These are phyloP conservation scores for Thalassarche chlororhynchos DNA, from an alignment of 2,113 vertebrate species.

Conservation along the genomic window DNA sequence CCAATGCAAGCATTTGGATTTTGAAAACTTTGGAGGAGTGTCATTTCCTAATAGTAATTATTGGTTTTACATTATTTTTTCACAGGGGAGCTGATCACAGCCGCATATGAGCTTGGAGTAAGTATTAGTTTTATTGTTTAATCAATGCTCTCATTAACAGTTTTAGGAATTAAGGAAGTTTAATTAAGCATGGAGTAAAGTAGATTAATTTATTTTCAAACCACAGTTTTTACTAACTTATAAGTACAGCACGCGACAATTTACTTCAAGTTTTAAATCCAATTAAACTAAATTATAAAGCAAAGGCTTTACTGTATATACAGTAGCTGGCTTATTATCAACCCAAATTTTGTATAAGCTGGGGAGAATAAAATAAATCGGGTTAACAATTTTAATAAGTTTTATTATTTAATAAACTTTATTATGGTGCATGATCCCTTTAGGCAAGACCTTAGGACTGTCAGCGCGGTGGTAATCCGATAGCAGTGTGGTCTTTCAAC, in stretches of 20 bases:
- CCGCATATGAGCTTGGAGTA: conserved; percentile 99
- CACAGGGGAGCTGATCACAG: conserved; percentile 99
- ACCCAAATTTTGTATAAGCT: conserved; percentile 98
- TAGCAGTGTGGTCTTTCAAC: conserved; percentile 92
- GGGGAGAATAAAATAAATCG: conserved; percentile 99
- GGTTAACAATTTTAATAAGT: conserved; percentile 99
- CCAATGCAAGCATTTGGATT: conserved; percentile 99
- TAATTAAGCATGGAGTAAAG: conserved; percentile 99
- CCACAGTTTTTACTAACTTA: conserved; percentile 99
- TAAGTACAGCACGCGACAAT: conserved; percentile 99
- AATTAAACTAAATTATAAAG: conserved; percentile 99
- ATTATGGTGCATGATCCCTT: conserved; percentile 99
- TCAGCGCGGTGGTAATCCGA: conserved; percentile 95
- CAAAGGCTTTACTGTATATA: conserved; percentile 99
- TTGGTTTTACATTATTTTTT: conserved; percentile 99
- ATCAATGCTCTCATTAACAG: conserved; percentile 99
- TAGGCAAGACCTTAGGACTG: conserved; percentile 97
- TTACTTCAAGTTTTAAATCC: conserved; percentile 99
- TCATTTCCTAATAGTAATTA: conserved; percentile 99
- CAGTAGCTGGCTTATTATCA: conserved; percentile 99
- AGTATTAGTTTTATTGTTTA: conserved; percentile 99
- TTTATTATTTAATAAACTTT: conserved; percentile 99
- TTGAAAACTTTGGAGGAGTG: conserved; percentile 99
- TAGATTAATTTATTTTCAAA: conserved; percentile 99
- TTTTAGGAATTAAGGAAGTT: conserved; percentile 99